A percentile compares a stretch with the other conserved stretches of the same genome.
Conservation (phyloP, 2,888 invertebrate species). For the Mesorhabditis spiculigera region DNA sequence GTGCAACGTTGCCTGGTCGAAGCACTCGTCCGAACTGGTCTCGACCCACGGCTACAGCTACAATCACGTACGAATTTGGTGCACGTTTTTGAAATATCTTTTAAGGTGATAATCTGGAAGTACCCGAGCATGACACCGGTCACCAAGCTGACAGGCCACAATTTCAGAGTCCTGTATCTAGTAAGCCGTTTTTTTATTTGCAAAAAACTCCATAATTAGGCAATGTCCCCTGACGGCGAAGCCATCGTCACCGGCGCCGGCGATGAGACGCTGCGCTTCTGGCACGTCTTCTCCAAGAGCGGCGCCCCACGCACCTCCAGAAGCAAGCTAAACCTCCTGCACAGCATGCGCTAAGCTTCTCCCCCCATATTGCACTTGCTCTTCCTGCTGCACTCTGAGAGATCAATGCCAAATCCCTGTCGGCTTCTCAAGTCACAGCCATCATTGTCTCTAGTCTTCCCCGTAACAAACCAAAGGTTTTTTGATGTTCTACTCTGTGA, state of each 20-base stretch:
- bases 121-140: constrained; percentile 94
- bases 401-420: too few relatives aligned
- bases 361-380: too few relatives aligned
- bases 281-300: constrained; percentile 94
- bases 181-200: constrained; percentile 32
- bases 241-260: constrained; percentile 98
- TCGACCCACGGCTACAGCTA: constrained; percentile 98
- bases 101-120: constrained; percentile 87
- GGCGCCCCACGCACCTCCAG: constrained; percentile 29
- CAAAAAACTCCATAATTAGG: constrained; percentile 61
- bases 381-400: too few relatives aligned
- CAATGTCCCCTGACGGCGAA: constrained; percentile 94
- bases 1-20: constrained; percentile 97
- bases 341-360: constrained; percentile 28
- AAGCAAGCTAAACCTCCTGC: constrained; percentile 36
- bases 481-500: too few relatives aligned
- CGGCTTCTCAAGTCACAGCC: too few relatives aligned
- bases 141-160: constrained; percentile 92
- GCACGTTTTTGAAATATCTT: background rate
- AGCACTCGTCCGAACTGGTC: constrained; percentile 90
- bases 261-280: constrained; percentile 93
- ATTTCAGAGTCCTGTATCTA: constrained; percentile 88
- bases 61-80: constrained; percentile 70
- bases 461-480: too few relatives aligned
- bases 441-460: too few relatives aligned